Percentiles rank a stretch among this genome's conserved stretches.
phyloP scores from a whole-genome alignment of 2,113 vertebrate genomes.

The Laticauda laticaudata region DNA sequence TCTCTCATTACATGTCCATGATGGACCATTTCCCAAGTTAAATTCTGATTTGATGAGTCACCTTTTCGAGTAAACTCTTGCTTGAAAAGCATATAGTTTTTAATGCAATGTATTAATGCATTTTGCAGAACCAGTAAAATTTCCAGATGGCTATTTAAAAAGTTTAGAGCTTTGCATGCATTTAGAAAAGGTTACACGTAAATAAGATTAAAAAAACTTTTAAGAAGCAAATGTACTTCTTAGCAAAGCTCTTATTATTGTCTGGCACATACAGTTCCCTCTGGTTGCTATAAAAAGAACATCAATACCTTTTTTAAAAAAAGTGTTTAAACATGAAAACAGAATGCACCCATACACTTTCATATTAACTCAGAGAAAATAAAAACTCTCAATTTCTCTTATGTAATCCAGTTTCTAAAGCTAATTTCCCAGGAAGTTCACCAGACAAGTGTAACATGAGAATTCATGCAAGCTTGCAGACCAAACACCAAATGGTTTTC shows the following conservation, averaged over 20 bases:
- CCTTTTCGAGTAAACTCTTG: neutral
- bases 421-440: slow-evolving; percentile 3
- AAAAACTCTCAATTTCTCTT: neutral
- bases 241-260: slow-evolving; percentile 11
- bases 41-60: neutral
- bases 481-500: neutral
- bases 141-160: neutral
- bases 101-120: neutral
- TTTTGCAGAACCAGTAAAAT: neutral
- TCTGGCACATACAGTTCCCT: slow-evolving; percentile 10
- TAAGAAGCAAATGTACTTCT: neutral
- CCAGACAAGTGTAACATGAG: neutral
- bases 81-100: neutral
- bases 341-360: neutral
- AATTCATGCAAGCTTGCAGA: neutral
- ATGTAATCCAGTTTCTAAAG: neutral
- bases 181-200: neutral
- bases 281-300: slow-evolving; percentile 24
- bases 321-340: slow-evolving; percentile 10
- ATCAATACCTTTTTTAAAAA: slow-evolving; percentile 8
- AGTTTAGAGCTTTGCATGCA: neutral
- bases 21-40: neutral
- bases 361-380: neutral
- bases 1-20: neutral
- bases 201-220: slow-evolving; percentile 8